Conservation (phyloP, 2,113 vertebrate genomes). For the Dromas ardeola region DNA sequence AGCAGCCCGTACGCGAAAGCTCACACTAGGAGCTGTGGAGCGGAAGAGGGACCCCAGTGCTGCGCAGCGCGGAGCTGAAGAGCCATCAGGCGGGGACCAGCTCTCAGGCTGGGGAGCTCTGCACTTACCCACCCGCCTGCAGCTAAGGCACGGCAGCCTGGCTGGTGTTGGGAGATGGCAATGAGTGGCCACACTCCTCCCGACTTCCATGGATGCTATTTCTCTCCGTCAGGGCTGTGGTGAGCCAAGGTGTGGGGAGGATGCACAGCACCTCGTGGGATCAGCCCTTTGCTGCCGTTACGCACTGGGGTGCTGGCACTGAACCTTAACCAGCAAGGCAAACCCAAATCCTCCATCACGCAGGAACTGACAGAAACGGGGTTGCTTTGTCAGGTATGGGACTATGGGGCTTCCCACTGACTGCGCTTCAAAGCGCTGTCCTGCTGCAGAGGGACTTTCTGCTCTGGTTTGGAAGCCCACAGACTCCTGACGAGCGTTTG, state of each 20-base stretch:
- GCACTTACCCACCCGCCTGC: accelerated
- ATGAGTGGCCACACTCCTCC: background rate
- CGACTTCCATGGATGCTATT: background rate
- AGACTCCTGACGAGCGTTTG: accelerated
- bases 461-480: background rate
- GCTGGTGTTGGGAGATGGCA: background rate
- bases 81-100: background rate
- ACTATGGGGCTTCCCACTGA: background rate
- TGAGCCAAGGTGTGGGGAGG: background rate
- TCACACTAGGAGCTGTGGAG: background rate
- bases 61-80: accelerated
- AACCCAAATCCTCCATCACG: background rate
- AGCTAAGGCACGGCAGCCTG: background rate
- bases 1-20: accelerated
- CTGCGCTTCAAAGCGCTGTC: background rate
- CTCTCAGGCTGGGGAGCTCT: accelerated
- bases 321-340: background rate
- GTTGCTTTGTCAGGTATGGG: background rate
- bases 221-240: background rate
- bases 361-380: background rate
- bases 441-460: background rate
- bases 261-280: background rate
- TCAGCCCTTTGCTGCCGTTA: background rate
- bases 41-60: accelerated
- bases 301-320: accelerated